Conservation (phyloP, 1,140 invertebrate species). For the Drosophila varians region DNA sequence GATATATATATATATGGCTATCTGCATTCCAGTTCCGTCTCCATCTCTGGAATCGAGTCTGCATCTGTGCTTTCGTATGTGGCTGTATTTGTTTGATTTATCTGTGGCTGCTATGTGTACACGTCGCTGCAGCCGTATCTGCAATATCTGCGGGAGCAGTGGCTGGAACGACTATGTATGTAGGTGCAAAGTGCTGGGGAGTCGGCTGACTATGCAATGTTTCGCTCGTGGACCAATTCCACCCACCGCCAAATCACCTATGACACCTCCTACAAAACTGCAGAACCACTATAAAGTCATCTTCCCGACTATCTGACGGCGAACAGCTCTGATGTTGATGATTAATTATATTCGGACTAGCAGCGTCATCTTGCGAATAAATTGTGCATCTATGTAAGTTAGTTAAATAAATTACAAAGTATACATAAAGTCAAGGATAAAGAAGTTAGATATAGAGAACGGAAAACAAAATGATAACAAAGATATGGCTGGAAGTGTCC, state of each 20-base stretch:
- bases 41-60: slow-evolving; percentile 26
- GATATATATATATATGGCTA: slow-evolving; percentile 34
- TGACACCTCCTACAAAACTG: neutral
- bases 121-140: slow-evolving; percentile 9
- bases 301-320: slow-evolving; percentile 34
- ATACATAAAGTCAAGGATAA: neutral
- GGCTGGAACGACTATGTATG: slow-evolving; percentile 52
- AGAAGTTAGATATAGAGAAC: neutral
- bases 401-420: too few species aligned
- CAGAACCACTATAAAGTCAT: slow-evolving; percentile 2
- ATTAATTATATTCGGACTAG: slow-evolving; percentile 6
- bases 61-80: slow-evolving; percentile 21
- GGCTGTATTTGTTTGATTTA: neutral
- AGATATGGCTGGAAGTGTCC: slow-evolving; percentile 30
- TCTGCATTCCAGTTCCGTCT: slow-evolving; percentile 21
- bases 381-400: too few species aligned
- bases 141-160: slow-evolving; percentile 24
- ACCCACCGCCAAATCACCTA: neutral
- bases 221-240: slow-evolving; percentile 29
- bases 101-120: slow-evolving; percentile 5
- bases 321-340: slow-evolving; percentile 21
- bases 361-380: too few species aligned
- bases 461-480: slow-evolving; percentile 27
- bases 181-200: slow-evolving; percentile 60
- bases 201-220: slow-evolving; percentile 35